Percentiles rank a stretch among this genome's conserved stretches.
Evolutionary conservation across 2,113 vertebrate species (phyloP).

Genomic region (Dicaeum eximium): DNA sequence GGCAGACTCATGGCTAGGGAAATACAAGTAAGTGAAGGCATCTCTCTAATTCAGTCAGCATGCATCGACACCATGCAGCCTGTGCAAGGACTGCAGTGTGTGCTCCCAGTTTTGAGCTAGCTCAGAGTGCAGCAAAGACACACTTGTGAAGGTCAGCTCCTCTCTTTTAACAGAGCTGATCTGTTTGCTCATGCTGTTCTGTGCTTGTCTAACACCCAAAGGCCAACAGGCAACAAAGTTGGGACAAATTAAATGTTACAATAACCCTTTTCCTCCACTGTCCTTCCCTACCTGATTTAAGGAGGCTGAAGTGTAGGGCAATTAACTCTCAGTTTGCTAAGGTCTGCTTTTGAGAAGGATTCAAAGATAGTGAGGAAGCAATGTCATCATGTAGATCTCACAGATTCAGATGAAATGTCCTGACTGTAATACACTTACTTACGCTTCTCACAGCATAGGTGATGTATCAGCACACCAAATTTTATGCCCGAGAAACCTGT

Average conservation of each 20-base stretch:
- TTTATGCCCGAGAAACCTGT: neutral
- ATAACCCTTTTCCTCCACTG: neutral
- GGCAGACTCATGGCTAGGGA: constrained; percentile 96
- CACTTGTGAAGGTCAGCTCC: neutral
- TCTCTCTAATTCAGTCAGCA: neutral
- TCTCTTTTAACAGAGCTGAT: neutral
- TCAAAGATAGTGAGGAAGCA: neutral
- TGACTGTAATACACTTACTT: neutral
- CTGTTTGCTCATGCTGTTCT: neutral
- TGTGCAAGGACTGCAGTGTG: neutral
- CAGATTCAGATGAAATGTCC: neutral
- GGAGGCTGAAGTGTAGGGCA: neutral
- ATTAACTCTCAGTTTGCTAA: neutral
- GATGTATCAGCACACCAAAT: neutral
- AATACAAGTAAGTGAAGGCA: constrained; percentile 85
- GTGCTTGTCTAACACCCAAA: neutral
- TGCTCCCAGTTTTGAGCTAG: neutral
- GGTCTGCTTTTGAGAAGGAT: neutral
- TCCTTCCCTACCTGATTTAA: neutral
- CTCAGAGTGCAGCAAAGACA: neutral
- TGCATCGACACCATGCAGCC: neutral
- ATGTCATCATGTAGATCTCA: neutral
- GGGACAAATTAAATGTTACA: neutral
- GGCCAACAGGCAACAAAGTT: neutral
- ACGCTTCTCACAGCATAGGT: neutral